Evolutionary conservation across 2,888 invertebrate species (phyloP), one percentile per base, ranked within the genome.

Genomic region (Harpagoxenus sublaevis): DNA sequence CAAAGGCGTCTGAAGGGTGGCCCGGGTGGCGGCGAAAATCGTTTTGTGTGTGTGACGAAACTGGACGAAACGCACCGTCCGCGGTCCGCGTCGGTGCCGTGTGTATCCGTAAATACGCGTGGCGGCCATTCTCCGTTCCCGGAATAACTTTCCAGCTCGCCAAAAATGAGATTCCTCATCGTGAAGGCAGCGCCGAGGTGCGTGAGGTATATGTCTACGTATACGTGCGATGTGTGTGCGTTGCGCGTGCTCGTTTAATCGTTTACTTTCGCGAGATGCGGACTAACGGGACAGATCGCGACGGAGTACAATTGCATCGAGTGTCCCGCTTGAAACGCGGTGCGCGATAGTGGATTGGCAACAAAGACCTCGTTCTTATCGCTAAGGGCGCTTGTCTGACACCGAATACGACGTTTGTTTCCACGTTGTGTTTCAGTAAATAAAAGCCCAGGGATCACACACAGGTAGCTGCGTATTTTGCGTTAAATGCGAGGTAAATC

Each of bases 11-110:
- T 77, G 79, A 87, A 89, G 89, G 88, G 84, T 83, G 85, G 78
- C 81, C 68, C 83, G 75, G 39, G 35, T 35, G 35, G 35, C 71
- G 71, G 71, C 78, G 84, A 90, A 91, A 91, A 91, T 91, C 89
- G 90, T 92, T 91, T 92, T 91, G 79, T 48, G 93, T 48, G 93
- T 93, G 93, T 93, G 93, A 94, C 92, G 93, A 94, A 93, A 93
- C 91, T 90, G 62, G 82, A 83, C 35, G 35, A 35, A 35, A 35
- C 35, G 35, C 23, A 23, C 23, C 23, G 23, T 23, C 23, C 23
- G 23, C 23, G 23, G 23, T 23, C 23, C 23, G 23, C 86, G 66
- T 60, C 74, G 45, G 48, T 55, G 23, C 35, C 53, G 48, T 18
- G 12, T 35, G 90, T 89, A 85, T 93, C 92, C 93, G 91, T 92